Base-by-base conservation (phyloP, 2,888 invertebrate species). In the Pseudoips prasinana region DNA sequence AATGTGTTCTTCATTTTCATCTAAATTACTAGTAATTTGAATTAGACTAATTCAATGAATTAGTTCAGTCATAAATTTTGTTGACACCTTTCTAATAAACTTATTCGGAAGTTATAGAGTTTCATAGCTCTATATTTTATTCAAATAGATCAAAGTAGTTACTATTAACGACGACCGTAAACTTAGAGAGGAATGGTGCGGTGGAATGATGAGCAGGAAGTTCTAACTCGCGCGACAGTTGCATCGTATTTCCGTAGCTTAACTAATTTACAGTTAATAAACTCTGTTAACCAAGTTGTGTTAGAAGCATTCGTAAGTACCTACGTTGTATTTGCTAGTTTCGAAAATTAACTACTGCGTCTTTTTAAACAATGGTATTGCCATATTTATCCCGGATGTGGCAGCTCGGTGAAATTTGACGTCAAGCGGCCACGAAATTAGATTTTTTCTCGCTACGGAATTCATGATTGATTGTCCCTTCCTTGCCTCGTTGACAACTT, bases 141-240 rank as follows among this genome's bases (percentile, higher is more conserved):
- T n/a, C n/a, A n/a, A n/a, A 47, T 44, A 65, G 64, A 74, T 78
- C 77, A 80, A 79, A 80, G 73, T 25, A 46, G 44, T 34, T 32
- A 50, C 45, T 46, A 45, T 46, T 58, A 49, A 54, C 32, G 58
- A 67, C 50, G 48, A 58, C 64, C 71, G 56, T 77, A 70, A 73
- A 76, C 48, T 61, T 49, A 54, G 32, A 62, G 60, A 55, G 50
- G 54, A 59, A 58, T 59, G 64, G 63, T 62, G 55, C 57, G 69
- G 61, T 59, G 55, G 55, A 68, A 50, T 58, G 68, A 64, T 57
- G 65, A 61, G 55, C 64, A 73, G 81, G 80, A 81, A 73, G 76
- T 59, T 46, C 46, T 61, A 61, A 67, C 63, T 67, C 69, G 67
- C 55, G 52, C 51, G 65, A 69, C 57, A 62, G 64, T 34, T 51